Evolutionary conservation across 2,113 vertebrate genomes (phyloP).

Genomic region (Petroica traversi): DNA sequence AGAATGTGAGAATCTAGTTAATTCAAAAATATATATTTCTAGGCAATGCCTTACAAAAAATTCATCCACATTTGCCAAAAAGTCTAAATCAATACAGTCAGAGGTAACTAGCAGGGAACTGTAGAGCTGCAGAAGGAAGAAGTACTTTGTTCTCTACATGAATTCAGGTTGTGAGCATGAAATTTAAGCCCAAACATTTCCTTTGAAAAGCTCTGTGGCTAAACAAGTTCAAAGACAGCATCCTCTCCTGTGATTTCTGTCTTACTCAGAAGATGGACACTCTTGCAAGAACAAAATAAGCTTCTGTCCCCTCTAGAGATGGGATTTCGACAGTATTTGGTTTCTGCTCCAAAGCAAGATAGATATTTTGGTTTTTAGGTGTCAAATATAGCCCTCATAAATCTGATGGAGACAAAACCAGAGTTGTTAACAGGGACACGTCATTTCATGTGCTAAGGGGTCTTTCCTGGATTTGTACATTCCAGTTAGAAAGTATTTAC

Average conservation of each 20-base stretch:
- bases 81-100: background rate
- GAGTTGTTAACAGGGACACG: background rate
- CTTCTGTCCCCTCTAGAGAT: background rate
- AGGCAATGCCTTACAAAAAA: background rate
- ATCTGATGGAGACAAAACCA: background rate
- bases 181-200: background rate
- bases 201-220: background rate
- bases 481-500: background rate
- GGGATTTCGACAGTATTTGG: background rate
- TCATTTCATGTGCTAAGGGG: background rate
- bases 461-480: background rate
- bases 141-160: background rate
- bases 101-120: background rate
- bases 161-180: background rate
- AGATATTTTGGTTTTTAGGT: background rate
- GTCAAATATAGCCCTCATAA: background rate
- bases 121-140: background rate
- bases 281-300: background rate
- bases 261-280: background rate
- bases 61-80: background rate
- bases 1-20: background rate
- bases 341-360: background rate
- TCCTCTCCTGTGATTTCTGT: background rate
- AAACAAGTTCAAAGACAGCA: background rate
- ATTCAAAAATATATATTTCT: background rate